Evolutionary conservation across 2,888 invertebrate genomes (phyloP), one percentile per base, ranked within the genome.

Genomic region (Alsophila aescularia): DNA sequence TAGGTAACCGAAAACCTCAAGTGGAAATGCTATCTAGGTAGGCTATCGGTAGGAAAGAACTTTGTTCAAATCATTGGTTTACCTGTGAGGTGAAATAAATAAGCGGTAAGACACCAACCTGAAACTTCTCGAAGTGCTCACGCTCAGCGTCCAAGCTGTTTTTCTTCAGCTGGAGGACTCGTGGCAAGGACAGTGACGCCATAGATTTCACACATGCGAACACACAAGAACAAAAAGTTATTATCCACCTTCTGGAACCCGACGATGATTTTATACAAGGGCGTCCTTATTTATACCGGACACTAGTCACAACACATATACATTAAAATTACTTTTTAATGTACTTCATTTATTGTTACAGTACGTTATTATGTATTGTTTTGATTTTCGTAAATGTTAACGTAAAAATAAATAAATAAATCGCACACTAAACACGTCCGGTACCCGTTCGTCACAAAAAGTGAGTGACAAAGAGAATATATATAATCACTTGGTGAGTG

Each of bases 61-160:
- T n/a, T n/a, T n/a, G n/a, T n/a, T n/a, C n/a, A n/a, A n/a, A n/a
- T n/a, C n/a, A n/a, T n/a, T n/a, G n/a, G n/a, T n/a, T n/a, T n/a
- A 29, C 29, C 29, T 9, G n/a, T 29, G 10, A 1, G 29, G 29
- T 8, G 10, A 8, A 29, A 8, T 24, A 24, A 29, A 4, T 8
- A 2, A 29, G 29, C 35, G 14, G 27, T 29, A 31, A 15, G 14
- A 16, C 36, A 52, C 84, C 76, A 87, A 96, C 96, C 95, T 96
- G 96, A 77, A 94, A 94, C 85, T 96, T 96, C 86, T 96, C 96
- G 81, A 96, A 97, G 73, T 95, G 95, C 83, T 97, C 96, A 50
- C 96, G 93, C 83, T 96, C 96, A 65, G 94, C 93, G 79, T 96
- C 96, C 77, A 96, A 83, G 77, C 95, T 95, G 62, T 95, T 95